Evolutionary conservation across 2,113 vertebrate genomes (phyloP).

Genomic region (Carassius auratus): DNA sequence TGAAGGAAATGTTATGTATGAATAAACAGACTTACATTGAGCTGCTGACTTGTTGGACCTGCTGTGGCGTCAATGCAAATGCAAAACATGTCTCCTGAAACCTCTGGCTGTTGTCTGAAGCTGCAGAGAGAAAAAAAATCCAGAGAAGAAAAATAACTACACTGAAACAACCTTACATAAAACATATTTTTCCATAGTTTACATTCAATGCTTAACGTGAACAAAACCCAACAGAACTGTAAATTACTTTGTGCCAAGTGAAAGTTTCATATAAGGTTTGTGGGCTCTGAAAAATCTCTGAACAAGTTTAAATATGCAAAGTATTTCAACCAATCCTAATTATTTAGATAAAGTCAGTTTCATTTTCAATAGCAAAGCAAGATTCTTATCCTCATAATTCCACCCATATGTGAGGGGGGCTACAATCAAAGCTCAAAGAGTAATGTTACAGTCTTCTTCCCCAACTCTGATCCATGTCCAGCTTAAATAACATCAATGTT

Average conservation of each 20-base stretch:
- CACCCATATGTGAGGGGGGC: conserved; percentile 17
- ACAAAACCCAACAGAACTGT: not conserved
- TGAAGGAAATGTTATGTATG: not conserved
- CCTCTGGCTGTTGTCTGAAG: conserved; percentile 95
- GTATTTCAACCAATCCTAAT: not conserved
- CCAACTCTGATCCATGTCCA: conserved; percentile 21
- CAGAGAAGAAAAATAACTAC: not conserved
- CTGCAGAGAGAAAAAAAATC: conserved; percentile 66
- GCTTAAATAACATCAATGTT: conserved; percentile 28
- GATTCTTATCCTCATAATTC: conserved; percentile 4
- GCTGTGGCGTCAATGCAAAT: conserved; percentile 96
- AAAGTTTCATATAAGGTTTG: not conserved
- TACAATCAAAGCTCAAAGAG: conserved; percentile 23
- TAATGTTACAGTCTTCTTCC: not conserved
- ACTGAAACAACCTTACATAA: not conserved
- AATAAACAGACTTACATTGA: conserved; percentile 86
- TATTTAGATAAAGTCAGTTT: not conserved
- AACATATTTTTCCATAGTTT: not conserved
- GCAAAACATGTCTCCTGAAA: conserved; percentile 99
- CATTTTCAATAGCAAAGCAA: not conserved
- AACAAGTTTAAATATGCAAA: conserved; percentile 14
- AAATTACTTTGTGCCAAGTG: not conserved
- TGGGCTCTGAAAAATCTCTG: not conserved
- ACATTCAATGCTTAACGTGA: not conserved
- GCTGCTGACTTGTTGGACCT: conserved; percentile 98